Evolutionary conservation across 2,888 invertebrate genomes (phyloP), one percentile per base, ranked within the genome.

Genomic region (Myopa testacea): DNA sequence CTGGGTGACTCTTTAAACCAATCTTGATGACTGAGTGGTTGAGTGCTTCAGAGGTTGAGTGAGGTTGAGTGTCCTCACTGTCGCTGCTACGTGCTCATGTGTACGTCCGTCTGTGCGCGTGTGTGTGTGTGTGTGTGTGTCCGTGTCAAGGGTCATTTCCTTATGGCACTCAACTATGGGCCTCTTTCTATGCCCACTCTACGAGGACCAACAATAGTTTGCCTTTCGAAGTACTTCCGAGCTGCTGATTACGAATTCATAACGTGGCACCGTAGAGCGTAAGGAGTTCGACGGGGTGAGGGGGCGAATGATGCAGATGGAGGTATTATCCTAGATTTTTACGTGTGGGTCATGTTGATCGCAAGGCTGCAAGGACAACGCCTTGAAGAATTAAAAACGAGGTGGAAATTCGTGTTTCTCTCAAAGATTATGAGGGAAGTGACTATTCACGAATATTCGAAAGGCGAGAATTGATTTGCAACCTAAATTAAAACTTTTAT

Each of bases 81-180:
- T 68, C 67, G 16, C 8, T 12, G 26, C 16, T 3, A 16, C 38
- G 4, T 7, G 3, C 68, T 26, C 26, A 26, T 26, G 26, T 34
- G 38, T 58, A 58, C 16, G 12, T 38, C 5, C n/a, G 34, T 70
- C 16, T 71, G 62, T 72, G 26, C 14, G 26, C 38, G 45, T 34
- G 45, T 34, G 63, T 50, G 38, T 62, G 34, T 50, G 38, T 62
- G 34, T 40, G 40, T 5, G 40, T 63, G 50, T 73, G 63, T 73
- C 60, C 38, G 69, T 70, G 69, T 73, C 62, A 26, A 73, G 73
- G 73, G 73, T 73, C 73, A 73, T 63, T 73, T 73, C 73, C 73
- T 60, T 50, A 50, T 45, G 14, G 45, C 62, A 60, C 63, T 73
- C 62, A 62, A 40, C 4, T 69, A 75, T 60, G 68, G 75, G 45